Evolutionary conservation across 1,140 invertebrate genomes (phyloP).

Genomic region (Platyscapa corneri): DNA sequence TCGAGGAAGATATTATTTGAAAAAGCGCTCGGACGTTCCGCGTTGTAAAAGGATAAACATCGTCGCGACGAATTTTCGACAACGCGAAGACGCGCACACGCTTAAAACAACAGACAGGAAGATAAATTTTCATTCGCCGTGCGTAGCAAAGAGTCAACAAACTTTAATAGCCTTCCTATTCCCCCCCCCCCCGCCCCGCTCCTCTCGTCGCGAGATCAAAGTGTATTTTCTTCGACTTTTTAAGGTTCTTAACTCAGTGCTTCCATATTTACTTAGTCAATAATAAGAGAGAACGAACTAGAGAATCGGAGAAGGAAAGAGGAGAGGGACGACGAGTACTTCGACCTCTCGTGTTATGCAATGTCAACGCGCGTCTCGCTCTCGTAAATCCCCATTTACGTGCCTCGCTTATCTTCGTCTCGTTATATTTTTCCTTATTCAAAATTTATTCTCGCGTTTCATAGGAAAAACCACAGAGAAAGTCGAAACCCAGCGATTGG

Average conservation of each 20-base stretch:
- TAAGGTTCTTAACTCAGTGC: not conserved
- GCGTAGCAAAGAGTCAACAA: no score
- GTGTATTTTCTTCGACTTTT: not conserved
- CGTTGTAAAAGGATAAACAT: no score
- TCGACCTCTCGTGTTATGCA: constrained; percentile 27
- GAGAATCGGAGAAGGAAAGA: not conserved
- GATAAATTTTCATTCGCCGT: no score
- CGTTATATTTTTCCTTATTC: constrained; percentile 28
- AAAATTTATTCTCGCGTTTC: constrained; percentile 1
- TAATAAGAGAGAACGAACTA: not conserved
- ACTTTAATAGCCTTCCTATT: no score
- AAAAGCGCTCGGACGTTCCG: no score
- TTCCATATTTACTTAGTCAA: constrained; percentile 14
- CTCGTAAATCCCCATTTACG: constrained; percentile 45
- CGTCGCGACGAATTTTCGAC: no score
- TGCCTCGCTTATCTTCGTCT: constrained; percentile 11
- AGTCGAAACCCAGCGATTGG: constrained; percentile 10
- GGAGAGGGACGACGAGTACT: not conserved
- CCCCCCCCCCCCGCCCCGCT: no score
- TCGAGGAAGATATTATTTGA: no score
- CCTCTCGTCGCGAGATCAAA: no score
- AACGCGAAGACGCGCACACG: no score
- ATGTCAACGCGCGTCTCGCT: constrained; percentile 40
- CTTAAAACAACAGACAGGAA: no score
- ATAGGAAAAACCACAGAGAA: constrained; percentile 12